Base-by-base conservation (phyloP, 2,113 vertebrate genomes). In the Electrona antarctica region DNA sequence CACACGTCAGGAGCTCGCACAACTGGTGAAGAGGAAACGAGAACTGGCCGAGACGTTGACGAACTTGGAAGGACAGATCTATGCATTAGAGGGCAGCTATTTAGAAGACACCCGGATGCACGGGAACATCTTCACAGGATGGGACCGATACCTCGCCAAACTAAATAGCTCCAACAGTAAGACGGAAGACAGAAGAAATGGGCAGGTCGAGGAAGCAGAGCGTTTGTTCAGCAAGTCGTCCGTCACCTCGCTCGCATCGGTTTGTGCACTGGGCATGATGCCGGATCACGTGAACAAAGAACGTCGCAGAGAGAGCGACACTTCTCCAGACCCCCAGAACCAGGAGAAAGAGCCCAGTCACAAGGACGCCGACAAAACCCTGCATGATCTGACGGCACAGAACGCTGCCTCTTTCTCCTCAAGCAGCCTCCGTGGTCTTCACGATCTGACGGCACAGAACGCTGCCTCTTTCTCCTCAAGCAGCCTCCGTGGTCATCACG, bases 51-150 rank as follows among this genome's bases (percentile, higher is more conserved):
- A 98, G 89, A 99, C 97, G 0, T 86, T 99, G 86, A 96, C 96
- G 62, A 99, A 99, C 90, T 87, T 99, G 86, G 97, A 99, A 86
- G 93, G 97, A 64, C 97, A 98, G 91, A 99, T 99, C 80, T 99
- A 99, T 87, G 97, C 97, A 9, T 99, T 99, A 79, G 97, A 99
- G 90, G 97, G 97, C 74, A 99, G 97, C 89, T 99, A 99, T 82
- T 85, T 99, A 87, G 97, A 99, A 91, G 97, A 99, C 83, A 99
- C 97, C 10, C 97, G 98, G 94, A 98, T 99, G 97, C 98, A 99
- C 71, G 97, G 97, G 9, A 99, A 98, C 91, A 98, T 99, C 90
- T 98, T 99, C 88, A 89, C 97, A 79, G 97, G 97, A 87, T 99
- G 97, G 97, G 97, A 99, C 86, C 90, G 97, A 11, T 99, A 99